Evolutionary conservation across 1,140 invertebrate genomes (phyloP), one percentile per base, ranked within the genome.

Genomic region (Ctenoplectra terminalis): DNA sequence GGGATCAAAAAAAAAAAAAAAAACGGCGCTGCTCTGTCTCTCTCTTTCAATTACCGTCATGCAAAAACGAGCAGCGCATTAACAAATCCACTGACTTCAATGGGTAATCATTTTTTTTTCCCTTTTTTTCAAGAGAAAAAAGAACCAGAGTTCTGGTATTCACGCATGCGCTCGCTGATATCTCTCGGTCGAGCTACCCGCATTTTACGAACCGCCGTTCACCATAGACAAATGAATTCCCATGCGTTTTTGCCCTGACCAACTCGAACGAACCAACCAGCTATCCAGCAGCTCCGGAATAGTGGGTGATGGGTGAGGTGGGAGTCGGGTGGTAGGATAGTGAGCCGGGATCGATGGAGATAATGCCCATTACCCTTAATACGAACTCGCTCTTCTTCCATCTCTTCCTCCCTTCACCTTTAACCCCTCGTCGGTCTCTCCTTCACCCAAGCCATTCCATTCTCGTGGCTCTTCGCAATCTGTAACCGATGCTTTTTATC

Each of bases 351-450:
- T 91, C 90, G 89, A 91, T 90, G 90, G 84, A 91, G 90, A 91
- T 91, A 91, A 91, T 91, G 89, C 89, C 90, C 90, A 91, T 91
- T 91, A 91, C 89, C 90, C 88, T 87, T 91, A 90, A 91, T 91
- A 90, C 90, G 89, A 90, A 90, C 87, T 90, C 89, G 67, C 77
- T 85, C 81, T 83, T 83, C 83, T 81, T 90, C 88, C 71, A 64
- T 80, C 83, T 86, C 76, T 74, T 56, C 78, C 50, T 66, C 72
- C 54, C 69, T 82, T 80, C 73, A 75, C 75, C 79, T 85, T 82
- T 70, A 66, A 73, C 82, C 79, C 64, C 63, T 60, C 77, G 50
- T 46, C 66, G 56, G 52, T 84, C 60, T 70, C 79, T 58, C 87
- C 80, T 60, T 64, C 74, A 37, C 56, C 72, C 72, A 52, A 64